Evolutionary conservation across 2,797 vertebrate species (phyloP), one percentile per base, ranked within the genome.

Genomic region (Enteromius paludinosus): DNA sequence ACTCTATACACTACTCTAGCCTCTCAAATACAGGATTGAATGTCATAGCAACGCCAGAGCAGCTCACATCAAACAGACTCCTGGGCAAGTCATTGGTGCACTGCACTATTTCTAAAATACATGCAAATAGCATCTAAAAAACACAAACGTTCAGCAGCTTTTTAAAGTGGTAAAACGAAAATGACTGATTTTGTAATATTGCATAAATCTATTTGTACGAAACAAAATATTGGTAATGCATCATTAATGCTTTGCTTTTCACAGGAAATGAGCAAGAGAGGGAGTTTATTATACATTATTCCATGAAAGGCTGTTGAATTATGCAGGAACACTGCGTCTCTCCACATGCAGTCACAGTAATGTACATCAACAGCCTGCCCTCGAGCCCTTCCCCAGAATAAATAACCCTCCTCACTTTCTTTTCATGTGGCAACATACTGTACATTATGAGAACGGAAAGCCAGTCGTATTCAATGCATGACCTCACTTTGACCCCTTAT

Each of bases 271-370:
- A 72, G 30, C 59, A 73, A 77, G 62, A 65, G 66, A 68, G 25
- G 12, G 38, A 23, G 38, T 76, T 74, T 71, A 38, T 64, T 33
- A 78, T 64, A 70, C 38, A 79, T 84, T 76, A 74, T 52, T 77
- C 73, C 78, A 84, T 74, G 69, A 81, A 72, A 82, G 82, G 70
- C 69, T 79, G 65, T 20, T 88, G 79, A 88, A 89, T 88, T 86
- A 89, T 89, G 56, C 84, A 88, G 86, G 72, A 83, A 49, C 1
- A 43, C 73, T 45, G 72, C 69, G 18, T 65, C 73, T 64, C 74
- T 83, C 69, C 70, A 80, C 82, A 68, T 59, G 59, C 71, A 79
- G 78, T 52, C 64, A 84, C 54, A 43, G 75, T 66, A 66, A 56
- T 77, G 82, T 78, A 74, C 69, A 84, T 78, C 61, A 78, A 33